Evolutionary conservation across 2,888 invertebrate species (phyloP), one percentile per base, ranked within the genome.

Genomic region (Anoncus sp.): DNA sequence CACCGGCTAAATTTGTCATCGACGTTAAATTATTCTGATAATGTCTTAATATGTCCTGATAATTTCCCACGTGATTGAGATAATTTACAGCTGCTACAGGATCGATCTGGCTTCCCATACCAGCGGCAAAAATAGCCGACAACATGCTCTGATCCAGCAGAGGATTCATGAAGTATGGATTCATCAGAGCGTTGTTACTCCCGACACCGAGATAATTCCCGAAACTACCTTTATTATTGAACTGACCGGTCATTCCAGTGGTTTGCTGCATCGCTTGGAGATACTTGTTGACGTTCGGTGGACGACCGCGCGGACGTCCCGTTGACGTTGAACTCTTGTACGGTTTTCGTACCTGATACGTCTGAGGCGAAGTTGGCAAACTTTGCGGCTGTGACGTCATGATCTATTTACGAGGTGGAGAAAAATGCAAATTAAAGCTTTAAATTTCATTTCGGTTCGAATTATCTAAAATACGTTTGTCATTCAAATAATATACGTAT

Each of bases 241-340:
- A 87, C 20, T 87, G 89, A 77, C 84, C 85, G 77, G 85, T 82
- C 57, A 87, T 57, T 27, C 80, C 80, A 10, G 79, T 82, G 38
- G 81, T 79, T 49, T 86, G 85, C 12, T 85, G 85, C 67, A 85
- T 78, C 4, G 84, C 80, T 53, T 85, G 87, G 12, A 87, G 80
- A 60, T 89, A 88, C 62, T 90, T 90, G 75, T 89, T 89, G 3
- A 87, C 83, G 35, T 92, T 91, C 0, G 93, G 93, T 0, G 93
- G 93, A 2, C 93, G 91, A 43, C 93, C 93, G 14, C 93, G 87
- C 0, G 93, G 93, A 79, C 93, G 88, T 10, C 92, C 92, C 10
- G 88, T 88, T 6, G 91, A 89, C 18, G 83, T 73, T 80, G 88
- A 80, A 84, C 80, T 82, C 71, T 84, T 87, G 74, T 86, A 83